Conservation (phyloP, 2,888 invertebrate genomes). For the Gymnoscelis rufifasciata region DNA sequence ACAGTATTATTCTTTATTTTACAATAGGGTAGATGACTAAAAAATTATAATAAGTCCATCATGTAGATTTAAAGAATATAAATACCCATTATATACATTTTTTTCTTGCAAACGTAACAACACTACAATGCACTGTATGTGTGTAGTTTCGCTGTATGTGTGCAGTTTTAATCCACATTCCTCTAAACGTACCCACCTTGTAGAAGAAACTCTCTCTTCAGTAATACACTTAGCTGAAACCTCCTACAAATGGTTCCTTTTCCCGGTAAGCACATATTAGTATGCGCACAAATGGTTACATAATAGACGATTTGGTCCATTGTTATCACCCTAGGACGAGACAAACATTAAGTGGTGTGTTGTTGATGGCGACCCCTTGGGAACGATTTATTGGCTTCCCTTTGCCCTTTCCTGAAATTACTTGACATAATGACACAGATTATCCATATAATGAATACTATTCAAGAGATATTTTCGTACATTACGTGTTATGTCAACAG, state of each 20-base stretch:
- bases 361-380: conserved; percentile 23
- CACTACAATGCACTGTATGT: too few species aligned
- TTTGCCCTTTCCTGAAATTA: conserved; percentile 17
- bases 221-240: background rate
- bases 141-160: too few species aligned
- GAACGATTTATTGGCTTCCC: conserved; percentile 19
- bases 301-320: conserved; percentile 21
- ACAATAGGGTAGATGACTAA: too few species aligned
- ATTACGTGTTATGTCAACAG: too few species aligned
- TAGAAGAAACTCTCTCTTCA: too few species aligned
- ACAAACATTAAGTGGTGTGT: conserved; percentile 28
- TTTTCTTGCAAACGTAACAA: too few species aligned
- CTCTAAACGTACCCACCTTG: too few species aligned
- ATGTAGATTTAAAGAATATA: too few species aligned
- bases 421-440: conserved; percentile 16
- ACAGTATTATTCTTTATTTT: too few species aligned
- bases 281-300: conserved; percentile 19
- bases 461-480: background rate
- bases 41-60: too few species aligned
- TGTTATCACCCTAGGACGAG: conserved; percentile 25
- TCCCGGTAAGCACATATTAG: conserved; percentile 6
- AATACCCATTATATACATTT: too few species aligned
- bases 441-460: conserved; percentile 2
- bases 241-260: conserved; percentile 1
- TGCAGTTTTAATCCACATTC: too few species aligned